Evolutionary conservation across 2,113 vertebrate genomes (phyloP).

Genomic region (Sander vitreus): DNA sequence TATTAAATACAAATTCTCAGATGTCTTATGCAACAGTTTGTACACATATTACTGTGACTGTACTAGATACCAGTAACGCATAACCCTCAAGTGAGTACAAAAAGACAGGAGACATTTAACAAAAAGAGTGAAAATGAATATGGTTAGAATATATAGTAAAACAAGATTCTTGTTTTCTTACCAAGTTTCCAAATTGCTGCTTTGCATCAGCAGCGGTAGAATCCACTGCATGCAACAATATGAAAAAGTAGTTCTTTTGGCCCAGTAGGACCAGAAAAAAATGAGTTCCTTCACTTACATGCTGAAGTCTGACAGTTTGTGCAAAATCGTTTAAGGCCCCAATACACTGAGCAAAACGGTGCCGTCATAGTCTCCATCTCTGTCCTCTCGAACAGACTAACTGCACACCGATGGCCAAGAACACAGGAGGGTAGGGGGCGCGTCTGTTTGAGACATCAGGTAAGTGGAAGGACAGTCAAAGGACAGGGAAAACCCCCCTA

Average conservation of each 20-base stretch:
- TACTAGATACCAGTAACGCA: not conserved
- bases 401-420: not conserved
- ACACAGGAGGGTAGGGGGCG: not conserved
- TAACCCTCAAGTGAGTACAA: not conserved
- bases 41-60: not conserved
- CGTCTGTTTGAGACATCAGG: not conserved
- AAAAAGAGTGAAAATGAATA: not conserved
- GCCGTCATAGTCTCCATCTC: not conserved
- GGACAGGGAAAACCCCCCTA: slow-evolving; percentile 24
- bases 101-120: not conserved
- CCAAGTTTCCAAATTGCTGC: slow-evolving; percentile 44
- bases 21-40: not conserved
- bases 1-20: not conserved
- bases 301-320: not conserved
- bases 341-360: not conserved
- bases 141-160: not conserved
- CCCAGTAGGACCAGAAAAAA: not conserved
- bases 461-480: not conserved
- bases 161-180: slow-evolving; percentile 43
- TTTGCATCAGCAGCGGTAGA: slow-evolving; percentile 26
- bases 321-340: not conserved
- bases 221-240: not conserved
- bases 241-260: not conserved
- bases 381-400: not conserved
- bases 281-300: not conserved